Conservation (phyloP, 2,797 vertebrate genomes). For the Enteromius treurensis region DNA sequence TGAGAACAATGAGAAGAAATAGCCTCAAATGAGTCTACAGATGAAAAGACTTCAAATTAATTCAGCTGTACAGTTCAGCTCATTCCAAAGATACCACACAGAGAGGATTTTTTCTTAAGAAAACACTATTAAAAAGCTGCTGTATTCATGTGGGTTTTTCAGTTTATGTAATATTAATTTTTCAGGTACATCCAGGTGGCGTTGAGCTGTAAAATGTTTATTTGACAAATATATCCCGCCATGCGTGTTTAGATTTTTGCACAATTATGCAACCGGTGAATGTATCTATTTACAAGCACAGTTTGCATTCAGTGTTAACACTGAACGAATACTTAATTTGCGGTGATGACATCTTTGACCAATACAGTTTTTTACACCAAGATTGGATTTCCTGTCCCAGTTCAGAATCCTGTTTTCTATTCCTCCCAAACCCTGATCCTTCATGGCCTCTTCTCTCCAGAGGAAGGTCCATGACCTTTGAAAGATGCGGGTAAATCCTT, state of each 20-base stretch:
- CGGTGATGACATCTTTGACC: background rate
- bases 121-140: constrained; percentile 1
- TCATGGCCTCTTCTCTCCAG: background rate
- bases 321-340: background rate
- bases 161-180: background rate
- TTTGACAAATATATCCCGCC: background rate
- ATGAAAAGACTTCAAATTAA: constrained; percentile 22
- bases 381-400: constrained; percentile 1
- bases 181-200: background rate
- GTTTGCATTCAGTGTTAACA: background rate
- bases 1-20: constrained; percentile 53
- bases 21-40: constrained; percentile 26
- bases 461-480: constrained; percentile 8
- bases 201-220: background rate
- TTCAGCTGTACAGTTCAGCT: constrained; percentile 9
- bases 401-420: background rate
- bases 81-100: constrained; percentile 42
- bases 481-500: constrained; percentile 3
- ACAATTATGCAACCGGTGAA: background rate
- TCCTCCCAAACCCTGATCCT: background rate
- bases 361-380: background rate
- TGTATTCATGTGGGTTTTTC: background rate
- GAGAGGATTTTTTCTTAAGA: constrained; percentile 27
- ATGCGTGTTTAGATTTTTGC: background rate
- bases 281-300: background rate